Evolutionary conservation across 1,140 invertebrate genomes (phyloP), one percentile per base, ranked within the genome.

Genomic region (Aethina tumida): DNA sequence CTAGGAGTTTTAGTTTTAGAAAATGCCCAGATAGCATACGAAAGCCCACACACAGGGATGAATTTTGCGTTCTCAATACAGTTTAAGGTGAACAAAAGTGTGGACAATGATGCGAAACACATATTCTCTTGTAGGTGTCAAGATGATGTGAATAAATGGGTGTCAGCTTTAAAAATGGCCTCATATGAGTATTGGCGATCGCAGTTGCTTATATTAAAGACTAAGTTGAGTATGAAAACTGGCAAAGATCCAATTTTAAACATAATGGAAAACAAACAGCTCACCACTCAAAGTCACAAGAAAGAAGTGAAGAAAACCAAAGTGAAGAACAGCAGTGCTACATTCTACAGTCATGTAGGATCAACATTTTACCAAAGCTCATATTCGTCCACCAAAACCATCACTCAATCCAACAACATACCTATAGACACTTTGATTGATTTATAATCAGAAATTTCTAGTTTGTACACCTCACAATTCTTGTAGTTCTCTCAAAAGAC

Each of bases 121-220:
- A 49, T 62, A 44, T 62, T 62, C 50, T 52, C 56, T 17, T 62
- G 59, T 39, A 35, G 55, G 8, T 60, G 58, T 44, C 53, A 59
- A 22, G 45, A 37, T 10, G 58, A 62, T 42, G 52, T 60, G 5
- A 59, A 54, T 33, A 55, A 50, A 43, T 62, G 59, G 59, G 58
- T 62, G 5, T 41, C 53, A 13, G 47, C 49, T 10, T 43, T 62
- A 26, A 62, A 58, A 47, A 47, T 44, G 27, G 49, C 57, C 9
- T 58, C 59, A 12, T 62, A 62, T 43, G 58, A 57, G 43, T 53
- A 59, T 34, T 60, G 59, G 59, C 38, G 53, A 40, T 58, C 55
- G 5, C 50, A 56, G 34, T 58, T 49, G 24, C 39, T 49, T 4
- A 56, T 60, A 36, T 48, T 60, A 25, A 55, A 51, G 39, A 57